Evolutionary conservation across 2,888 invertebrate genomes (phyloP).

Genomic region (Cephalotes varians): DNA sequence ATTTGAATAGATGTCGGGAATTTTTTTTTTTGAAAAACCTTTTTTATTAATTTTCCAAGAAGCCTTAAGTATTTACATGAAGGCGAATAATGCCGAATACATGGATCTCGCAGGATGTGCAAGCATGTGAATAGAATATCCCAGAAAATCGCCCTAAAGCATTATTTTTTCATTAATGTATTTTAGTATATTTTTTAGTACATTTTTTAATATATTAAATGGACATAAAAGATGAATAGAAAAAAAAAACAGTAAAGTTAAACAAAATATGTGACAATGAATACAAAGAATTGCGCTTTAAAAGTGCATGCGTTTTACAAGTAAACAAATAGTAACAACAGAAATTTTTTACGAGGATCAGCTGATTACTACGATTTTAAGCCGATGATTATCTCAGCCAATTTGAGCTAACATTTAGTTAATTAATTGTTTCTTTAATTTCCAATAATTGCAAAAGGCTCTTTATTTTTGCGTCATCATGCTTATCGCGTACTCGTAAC

Average conservation of each 20-base stretch:
- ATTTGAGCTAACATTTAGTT: not conserved
- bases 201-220: too few relatives aligned
- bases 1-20: too few relatives aligned
- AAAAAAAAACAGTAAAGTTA: not conserved
- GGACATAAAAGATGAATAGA: too few relatives aligned
- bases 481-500: not conserved
- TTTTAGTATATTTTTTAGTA: too few relatives aligned
- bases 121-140: not conserved
- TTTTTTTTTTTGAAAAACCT: not conserved
- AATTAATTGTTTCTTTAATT: conserved; percentile 17
- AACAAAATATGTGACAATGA: not conserved
- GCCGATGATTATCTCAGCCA: not conserved
- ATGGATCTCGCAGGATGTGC: not conserved
- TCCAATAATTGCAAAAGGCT: not conserved
- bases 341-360: not conserved
- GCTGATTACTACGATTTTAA: not conserved
- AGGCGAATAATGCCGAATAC: not conserved
- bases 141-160: not conserved
- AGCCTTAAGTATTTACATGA: too few relatives aligned
- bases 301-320: not conserved
- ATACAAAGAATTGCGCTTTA: not conserved
- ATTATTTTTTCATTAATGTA: not conserved
- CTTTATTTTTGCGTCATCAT: not conserved
- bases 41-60: too few relatives aligned
- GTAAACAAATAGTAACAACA: not conserved